Percentiles rank a stretch among this genome's conserved stretches.
Conservation (phyloP, 2,888 invertebrate genomes). For the Epinotia bilunana region DNA sequence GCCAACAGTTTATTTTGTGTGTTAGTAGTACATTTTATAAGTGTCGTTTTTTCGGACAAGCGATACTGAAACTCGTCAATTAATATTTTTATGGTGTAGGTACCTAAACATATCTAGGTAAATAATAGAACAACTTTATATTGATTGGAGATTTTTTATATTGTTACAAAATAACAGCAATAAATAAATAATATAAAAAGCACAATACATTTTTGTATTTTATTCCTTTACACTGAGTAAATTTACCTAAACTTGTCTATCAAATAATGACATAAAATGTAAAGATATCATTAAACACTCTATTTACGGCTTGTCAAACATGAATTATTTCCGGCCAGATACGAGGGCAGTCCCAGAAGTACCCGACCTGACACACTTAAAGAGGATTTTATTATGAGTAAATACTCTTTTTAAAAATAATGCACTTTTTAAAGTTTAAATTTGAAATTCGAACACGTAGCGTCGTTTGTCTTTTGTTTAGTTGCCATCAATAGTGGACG, state of each 20-base stretch:
- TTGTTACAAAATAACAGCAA: conserved; percentile 73
- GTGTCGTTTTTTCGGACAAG: conserved; percentile 5
- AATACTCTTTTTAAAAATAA: no score
- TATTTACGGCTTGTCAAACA: conserved; percentile 32
- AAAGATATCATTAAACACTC: conserved; percentile 40
- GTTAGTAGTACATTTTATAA: conserved; percentile 37
- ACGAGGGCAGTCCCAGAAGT: no score
- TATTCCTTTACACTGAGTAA: conserved; percentile 34
- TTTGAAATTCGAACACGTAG: no score
- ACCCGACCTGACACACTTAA: no score
- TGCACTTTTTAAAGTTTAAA: no score
- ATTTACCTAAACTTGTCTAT: conserved; percentile 32
- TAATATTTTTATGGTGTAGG: neutral
- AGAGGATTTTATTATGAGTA: no score
- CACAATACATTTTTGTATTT: conserved; percentile 55
- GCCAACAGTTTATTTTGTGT: conserved; percentile 51
- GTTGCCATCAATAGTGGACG: no score
- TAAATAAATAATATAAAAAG: conserved; percentile 76
- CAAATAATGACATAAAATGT: conserved; percentile 41
- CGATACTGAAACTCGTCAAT: conserved; percentile 3
- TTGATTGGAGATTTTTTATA: conserved; percentile 62
- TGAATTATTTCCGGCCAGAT: conserved; percentile 25
- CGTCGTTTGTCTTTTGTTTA: no score
- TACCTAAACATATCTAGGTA: conserved; percentile 30
- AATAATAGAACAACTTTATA: conserved; percentile 52